These are phyloP conservation scores for Nixonia krombeini DNA, from an alignment of 1,140 invertebrate species.

Conservation along the genomic window DNA sequence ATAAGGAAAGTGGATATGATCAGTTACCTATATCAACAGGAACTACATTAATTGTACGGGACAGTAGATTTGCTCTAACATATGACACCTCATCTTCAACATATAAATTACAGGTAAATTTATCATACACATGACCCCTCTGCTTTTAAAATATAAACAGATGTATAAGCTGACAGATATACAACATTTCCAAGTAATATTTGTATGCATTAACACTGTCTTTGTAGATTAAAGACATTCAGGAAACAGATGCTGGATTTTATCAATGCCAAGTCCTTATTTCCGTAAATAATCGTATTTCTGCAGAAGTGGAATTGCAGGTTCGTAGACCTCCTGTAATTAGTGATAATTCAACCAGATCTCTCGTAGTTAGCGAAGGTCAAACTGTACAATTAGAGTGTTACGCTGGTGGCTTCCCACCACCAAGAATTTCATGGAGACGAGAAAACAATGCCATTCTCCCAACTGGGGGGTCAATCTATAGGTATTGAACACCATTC, in stretches of 20 bases:
- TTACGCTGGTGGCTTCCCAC: slow-evolving; percentile 87
- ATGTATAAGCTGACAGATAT: too few species aligned
- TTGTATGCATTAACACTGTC: slow-evolving; percentile 9
- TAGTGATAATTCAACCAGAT: slow-evolving; percentile 92
- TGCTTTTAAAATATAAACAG: not conserved
- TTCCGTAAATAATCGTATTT: slow-evolving; percentile 82
- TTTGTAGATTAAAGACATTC: slow-evolving; percentile 90
- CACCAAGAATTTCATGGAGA: slow-evolving; percentile 89
- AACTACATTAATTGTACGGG: slow-evolving; percentile 85
- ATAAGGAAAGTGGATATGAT: slow-evolving; percentile 69
- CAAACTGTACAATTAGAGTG: slow-evolving; percentile 87
- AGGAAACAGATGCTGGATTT: slow-evolving; percentile 91
- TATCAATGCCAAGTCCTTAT: slow-evolving; percentile 91
- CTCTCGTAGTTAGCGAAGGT: slow-evolving; percentile 86
- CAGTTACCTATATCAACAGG: slow-evolving; percentile 83
- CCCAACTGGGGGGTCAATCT: slow-evolving; percentile 88
- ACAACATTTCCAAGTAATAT: too few species aligned
- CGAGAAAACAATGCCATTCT: slow-evolving; percentile 93
- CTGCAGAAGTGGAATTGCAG: slow-evolving; percentile 86
- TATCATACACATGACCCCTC: not conserved
- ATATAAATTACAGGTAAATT: slow-evolving; percentile 81
- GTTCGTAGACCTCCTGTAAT: slow-evolving; percentile 91
- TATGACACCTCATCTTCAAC: slow-evolving; percentile 84
- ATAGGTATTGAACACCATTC: too few species aligned
- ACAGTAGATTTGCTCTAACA: slow-evolving; percentile 88